Conservation (phyloP, 2,113 vertebrate species). For the Vidua chalybeata region DNA sequence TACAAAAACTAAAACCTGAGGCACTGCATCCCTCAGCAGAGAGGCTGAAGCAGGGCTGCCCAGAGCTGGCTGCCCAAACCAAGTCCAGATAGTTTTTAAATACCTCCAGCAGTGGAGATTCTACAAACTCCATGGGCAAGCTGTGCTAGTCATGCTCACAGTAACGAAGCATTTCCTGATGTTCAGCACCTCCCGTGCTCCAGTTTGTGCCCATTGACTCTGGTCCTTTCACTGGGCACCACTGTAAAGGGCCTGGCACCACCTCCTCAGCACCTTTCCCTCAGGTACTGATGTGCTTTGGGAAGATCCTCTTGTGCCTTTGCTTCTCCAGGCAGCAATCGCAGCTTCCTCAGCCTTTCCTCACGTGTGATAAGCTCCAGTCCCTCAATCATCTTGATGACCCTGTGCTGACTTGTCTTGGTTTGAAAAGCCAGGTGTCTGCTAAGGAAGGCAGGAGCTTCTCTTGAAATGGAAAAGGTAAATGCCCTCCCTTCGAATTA, state of each 20-base stretch:
- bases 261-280: not conserved
- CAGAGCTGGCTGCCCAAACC: not conserved
- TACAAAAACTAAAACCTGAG: not conserved
- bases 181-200: not conserved
- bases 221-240: not conserved
- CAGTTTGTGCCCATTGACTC: not conserved
- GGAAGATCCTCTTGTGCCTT: not conserved
- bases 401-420: not conserved
- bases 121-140: not conserved
- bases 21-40: not conserved
- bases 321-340: not conserved
- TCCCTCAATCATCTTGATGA: not conserved
- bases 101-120: not conserved
- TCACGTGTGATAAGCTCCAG: fast-evolving
- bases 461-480: not conserved
- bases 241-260: not conserved
- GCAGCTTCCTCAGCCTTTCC: not conserved
- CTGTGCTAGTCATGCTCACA: not conserved
- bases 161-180: not conserved
- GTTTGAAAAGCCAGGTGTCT: not conserved
- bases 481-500: too few relatives aligned
- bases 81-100: not conserved
- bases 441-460: not conserved
- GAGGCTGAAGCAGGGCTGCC: not conserved
- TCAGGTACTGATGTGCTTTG: not conserved